Percentiles rank a stretch among this genome's conserved stretches.
These are phyloP conservation scores for Rhincodon typus DNA, from an alignment of 2,797 vertebrate genomes.

Conservation along the genomic window DNA sequence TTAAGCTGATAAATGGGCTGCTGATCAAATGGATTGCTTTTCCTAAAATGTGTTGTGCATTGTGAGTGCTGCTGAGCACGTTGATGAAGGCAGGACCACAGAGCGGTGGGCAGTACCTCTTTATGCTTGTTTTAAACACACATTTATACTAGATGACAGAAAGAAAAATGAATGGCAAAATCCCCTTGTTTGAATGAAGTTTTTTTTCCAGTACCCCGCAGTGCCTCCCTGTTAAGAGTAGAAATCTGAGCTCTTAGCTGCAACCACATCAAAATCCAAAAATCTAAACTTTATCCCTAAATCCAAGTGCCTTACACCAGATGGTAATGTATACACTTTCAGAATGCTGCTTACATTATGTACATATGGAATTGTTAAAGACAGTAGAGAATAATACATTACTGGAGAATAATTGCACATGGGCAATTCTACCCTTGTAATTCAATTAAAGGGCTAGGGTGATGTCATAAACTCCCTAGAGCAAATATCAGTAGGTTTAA, in stretches of 20 bases:
- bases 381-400: not conserved
- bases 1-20: not conserved
- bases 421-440: not conserved
- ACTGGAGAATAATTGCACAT: not conserved
- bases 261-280: constrained; percentile 46
- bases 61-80: not conserved
- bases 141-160: constrained; percentile 19
- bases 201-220: constrained; percentile 45
- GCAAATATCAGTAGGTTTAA: not conserved
- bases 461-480: not conserved
- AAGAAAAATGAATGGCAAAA: constrained; percentile 20
- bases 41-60: not conserved
- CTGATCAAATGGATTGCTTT: not conserved
- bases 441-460: not conserved
- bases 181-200: constrained; percentile 42
- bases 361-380: not conserved
- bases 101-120: not conserved
- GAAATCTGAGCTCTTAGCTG: constrained; percentile 39
- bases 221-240: constrained; percentile 40
- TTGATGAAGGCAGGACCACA: fast-evolving
- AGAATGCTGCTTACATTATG: not conserved
- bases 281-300: constrained; percentile 48
- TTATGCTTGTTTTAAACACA: constrained; percentile 33
- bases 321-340: constrained; percentile 47
- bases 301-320: constrained; percentile 50